A percentile compares a stretch with the other conserved stretches of the same genome.
phyloP scores from a whole-genome alignment of 2,113 vertebrate species.

The Mugil cephalus region DNA sequence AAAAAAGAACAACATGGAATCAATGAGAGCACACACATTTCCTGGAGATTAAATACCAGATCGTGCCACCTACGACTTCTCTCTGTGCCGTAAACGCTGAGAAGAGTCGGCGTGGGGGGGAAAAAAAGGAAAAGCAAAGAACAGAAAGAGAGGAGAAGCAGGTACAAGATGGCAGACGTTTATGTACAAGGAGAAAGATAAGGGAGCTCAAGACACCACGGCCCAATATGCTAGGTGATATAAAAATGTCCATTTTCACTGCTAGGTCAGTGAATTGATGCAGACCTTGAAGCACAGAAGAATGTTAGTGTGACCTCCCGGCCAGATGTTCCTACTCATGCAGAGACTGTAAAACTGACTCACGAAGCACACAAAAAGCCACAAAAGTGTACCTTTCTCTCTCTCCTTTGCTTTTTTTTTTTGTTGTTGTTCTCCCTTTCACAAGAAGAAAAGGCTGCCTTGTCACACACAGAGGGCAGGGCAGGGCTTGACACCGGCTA shows the following conservation, averaged over 20 bases:
- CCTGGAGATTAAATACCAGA: conserved; percentile 62
- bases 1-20: conserved; percentile 20
- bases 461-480: conserved; percentile 61
- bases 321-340: conserved; percentile 76
- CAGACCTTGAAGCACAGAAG: conserved; percentile 55
- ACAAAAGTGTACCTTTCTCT: conserved; percentile 49
- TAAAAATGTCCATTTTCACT: conserved; percentile 58
- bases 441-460: conserved; percentile 62
- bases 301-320: conserved; percentile 72
- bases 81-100: conserved; percentile 43
- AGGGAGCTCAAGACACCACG: conserved; percentile 30
- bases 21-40: conserved; percentile 51
- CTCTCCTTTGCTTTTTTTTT: conserved; percentile 22
- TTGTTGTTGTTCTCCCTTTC: conserved; percentile 12
- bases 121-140: not conserved
- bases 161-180: conserved; percentile 33
- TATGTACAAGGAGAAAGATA: conserved; percentile 42
- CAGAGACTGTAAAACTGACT: conserved; percentile 63
- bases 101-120: conserved; percentile 1
- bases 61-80: conserved; percentile 48
- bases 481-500: conserved; percentile 61
- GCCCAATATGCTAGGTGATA: conserved; percentile 45
- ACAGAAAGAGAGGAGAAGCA: not conserved
- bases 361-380: conserved; percentile 60
- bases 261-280: conserved; percentile 67